Base-by-base conservation (phyloP, 2,113 vertebrate species). In the Speoplatyrhinus poulsoni region DNA sequence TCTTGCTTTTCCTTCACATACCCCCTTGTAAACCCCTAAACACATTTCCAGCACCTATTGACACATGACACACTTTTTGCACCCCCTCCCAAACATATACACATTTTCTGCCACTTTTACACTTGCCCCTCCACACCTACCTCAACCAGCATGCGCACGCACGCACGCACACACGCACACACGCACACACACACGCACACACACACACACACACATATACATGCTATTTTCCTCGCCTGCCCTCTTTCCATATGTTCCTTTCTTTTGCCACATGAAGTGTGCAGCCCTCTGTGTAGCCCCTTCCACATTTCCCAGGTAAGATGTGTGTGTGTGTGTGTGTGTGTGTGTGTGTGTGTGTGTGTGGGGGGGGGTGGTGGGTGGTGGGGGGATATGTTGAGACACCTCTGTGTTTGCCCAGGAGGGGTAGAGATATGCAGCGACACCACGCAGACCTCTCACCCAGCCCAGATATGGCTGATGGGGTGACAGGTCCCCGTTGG, bases 401-500 rank as follows among this genome's bases (percentile, higher is more conserved):
- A 73, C 83, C 59, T 19, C 59, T 46, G 73, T 80, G 80, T 77
- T 75, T 82, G 62, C 15, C 9, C 70, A 46, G 15, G 75, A 85
- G 83, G 88, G 88, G 88, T 82, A 46, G 88, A 89, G 80, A 87
- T 84, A 85, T 82, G 86, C 83, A 84, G 84, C 53, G 81, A 84
- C 61, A 73, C 82, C 72, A 55, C 63, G 78, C 53, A 75, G 83
- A 85, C 88, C 89, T 87, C 87, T 85, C 87, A 86, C 87, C 82
- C 84, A 81, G 73, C 75, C 65, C 26, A 26, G 79, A 88, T 84
- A 82, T 65, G 69, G 81, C 77, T 84, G 89, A 91, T 80, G 77
- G 69, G 67, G 75, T 88, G 88, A 87, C 88, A 84, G 77, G 70
- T 83, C 83, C 76, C 80, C 3, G 16, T 1, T 17, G 82, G 82